Evolutionary conservation across 1,140 invertebrate genomes (phyloP).

Genomic region (Idris sp.): DNA sequence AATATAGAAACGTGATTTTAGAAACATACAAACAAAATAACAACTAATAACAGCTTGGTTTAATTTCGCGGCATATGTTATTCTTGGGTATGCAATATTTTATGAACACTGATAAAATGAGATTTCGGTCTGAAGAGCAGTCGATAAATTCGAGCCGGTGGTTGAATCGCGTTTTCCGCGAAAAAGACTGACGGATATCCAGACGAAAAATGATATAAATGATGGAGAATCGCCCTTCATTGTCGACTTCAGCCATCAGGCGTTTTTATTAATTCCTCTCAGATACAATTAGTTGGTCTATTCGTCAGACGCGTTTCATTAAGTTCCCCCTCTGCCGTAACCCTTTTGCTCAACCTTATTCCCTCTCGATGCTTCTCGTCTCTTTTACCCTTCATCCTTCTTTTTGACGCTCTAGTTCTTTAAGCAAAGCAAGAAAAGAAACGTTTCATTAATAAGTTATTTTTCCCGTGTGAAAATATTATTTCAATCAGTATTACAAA

Average conservation of each 20-base stretch:
- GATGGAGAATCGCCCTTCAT: constrained; percentile 71
- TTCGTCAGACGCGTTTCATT: constrained; percentile 79
- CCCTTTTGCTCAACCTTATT: constrained; percentile 68
- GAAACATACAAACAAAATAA: too few relatives aligned
- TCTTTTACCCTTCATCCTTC: constrained; percentile 64
- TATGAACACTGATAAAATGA: constrained; percentile 41
- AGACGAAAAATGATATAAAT: constrained; percentile 75
- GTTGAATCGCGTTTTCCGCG: constrained; percentile 45
- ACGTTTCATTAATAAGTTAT: constrained; percentile 51
- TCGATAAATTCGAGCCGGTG: constrained; percentile 62
- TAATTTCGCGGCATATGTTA: constrained; percentile 5
- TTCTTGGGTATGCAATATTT: constrained; percentile 23
- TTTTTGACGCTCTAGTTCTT: constrained; percentile 49
- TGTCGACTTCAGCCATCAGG: constrained; percentile 61
- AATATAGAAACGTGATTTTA: too few relatives aligned
- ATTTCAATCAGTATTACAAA: constrained; percentile 33
- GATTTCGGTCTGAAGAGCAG: constrained; percentile 51
- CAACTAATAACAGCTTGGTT: too few relatives aligned
- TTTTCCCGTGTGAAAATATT: constrained; percentile 36
- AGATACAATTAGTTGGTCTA: constrained; percentile 79
- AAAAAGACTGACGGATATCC: constrained; percentile 67
- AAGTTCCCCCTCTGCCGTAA: constrained; percentile 70
- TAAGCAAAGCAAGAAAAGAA: constrained; percentile 47
- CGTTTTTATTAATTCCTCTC: constrained; percentile 78
- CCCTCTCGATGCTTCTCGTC: constrained; percentile 52